Conservation (phyloP, 2,113 vertebrate genomes). For the Cyanoderma ruficeps region DNA sequence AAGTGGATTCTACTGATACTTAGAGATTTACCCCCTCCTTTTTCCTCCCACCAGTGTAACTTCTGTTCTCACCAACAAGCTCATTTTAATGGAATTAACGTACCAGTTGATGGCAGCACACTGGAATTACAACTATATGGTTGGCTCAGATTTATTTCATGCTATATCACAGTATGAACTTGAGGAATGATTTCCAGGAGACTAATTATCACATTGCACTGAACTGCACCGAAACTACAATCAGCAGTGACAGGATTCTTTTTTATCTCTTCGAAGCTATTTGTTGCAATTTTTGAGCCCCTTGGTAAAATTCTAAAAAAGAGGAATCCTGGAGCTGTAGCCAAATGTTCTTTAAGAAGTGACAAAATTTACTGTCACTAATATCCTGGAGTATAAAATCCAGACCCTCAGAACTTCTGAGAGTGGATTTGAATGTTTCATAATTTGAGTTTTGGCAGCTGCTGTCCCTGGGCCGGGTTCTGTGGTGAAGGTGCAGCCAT, state of each 20-base stretch:
- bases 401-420: not conserved
- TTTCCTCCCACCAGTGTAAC: not conserved
- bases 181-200: slow-evolving; percentile 59
- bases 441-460: not conserved
- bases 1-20: slow-evolving; percentile 37
- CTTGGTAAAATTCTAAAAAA: not conserved
- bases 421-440: not conserved
- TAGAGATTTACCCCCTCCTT: not conserved
- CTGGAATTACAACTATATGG: slow-evolving; percentile 27
- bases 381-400: not conserved
- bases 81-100: slow-evolving; percentile 41
- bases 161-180: slow-evolving; percentile 61
- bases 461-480: not conserved
- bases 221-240: not conserved
- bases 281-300: slow-evolving; percentile 7
- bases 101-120: slow-evolving; percentile 15
- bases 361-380: not conserved
- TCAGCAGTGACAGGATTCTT: not conserved
- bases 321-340: not conserved
- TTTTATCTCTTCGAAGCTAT: slow-evolving; percentile 24
- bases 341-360: not conserved
- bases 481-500: not conserved
- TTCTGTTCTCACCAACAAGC: slow-evolving; percentile 38
- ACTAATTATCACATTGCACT: slow-evolving; percentile 41
- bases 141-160: slow-evolving; percentile 55